Evolutionary conservation across 1,140 invertebrate species (phyloP).

Genomic region (Phymastichus coffea): DNA sequence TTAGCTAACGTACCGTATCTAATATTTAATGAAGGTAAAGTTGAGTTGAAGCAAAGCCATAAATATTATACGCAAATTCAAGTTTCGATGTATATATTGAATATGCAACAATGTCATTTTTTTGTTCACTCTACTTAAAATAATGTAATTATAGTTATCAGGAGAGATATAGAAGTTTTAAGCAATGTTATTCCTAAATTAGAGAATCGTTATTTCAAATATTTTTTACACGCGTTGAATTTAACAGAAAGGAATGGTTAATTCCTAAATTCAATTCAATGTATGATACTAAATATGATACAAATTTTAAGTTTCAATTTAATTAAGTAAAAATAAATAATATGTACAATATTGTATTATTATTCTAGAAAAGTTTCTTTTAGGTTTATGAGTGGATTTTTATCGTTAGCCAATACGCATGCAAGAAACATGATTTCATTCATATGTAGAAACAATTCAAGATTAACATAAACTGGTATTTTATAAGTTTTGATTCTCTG

Average conservation of each 20-base stretch:
- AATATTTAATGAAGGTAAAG: too few species aligned
- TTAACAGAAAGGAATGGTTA: too few species aligned
- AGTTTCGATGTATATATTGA: conserved; percentile 27
- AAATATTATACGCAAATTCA: conserved; percentile 30
- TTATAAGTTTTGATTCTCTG: conserved; percentile 30
- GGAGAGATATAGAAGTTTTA: conserved; percentile 18
- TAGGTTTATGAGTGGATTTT: conserved; percentile 22
- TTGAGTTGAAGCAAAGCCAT: too few species aligned
- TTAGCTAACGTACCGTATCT: too few species aligned
- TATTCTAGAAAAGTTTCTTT: conserved; percentile 20
- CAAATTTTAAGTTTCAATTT: too few species aligned
- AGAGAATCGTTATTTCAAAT: conserved; percentile 25
- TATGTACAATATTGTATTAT: conserved; percentile 22
- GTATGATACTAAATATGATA: too few species aligned
- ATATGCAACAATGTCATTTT: conserved; percentile 16
- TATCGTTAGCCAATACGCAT: conserved; percentile 21
- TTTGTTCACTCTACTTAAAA: conserved; percentile 17
- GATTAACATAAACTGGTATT: conserved; percentile 11
- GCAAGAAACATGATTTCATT: conserved; percentile 28
- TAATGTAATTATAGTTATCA: neutral
- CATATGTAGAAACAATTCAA: conserved; percentile 24
- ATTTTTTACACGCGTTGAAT: too few species aligned
- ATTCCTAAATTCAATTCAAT: too few species aligned
- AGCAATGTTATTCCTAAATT: conserved; percentile 17
- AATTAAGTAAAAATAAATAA: too few species aligned